Evolutionary conservation across 2,888 invertebrate genomes (phyloP).

Genomic region (Xanthostigma xanthostigma): DNA sequence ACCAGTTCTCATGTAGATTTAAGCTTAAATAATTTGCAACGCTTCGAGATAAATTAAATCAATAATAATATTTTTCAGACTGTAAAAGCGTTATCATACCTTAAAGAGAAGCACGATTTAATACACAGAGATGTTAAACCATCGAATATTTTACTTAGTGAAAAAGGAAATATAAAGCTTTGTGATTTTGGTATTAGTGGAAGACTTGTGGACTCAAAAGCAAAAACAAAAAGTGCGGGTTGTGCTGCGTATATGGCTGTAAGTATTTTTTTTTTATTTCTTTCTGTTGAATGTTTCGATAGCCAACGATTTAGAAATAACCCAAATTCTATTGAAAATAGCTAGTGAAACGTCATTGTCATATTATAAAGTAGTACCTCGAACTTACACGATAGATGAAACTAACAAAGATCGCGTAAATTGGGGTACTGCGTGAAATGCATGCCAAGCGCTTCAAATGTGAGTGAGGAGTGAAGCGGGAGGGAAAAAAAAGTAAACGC

Average conservation of each 20-base stretch:
- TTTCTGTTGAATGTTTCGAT: no score
- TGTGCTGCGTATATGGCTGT: slow-evolving; percentile 99
- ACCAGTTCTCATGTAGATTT: no score
- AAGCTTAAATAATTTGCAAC: no score
- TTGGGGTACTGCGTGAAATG: no score
- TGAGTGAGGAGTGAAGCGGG: no score
- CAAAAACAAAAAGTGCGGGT: slow-evolving; percentile 90
- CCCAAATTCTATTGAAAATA: background rate
- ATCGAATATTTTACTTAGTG: slow-evolving; percentile 93
- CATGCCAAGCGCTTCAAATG: no score
- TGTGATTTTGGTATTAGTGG: slow-evolving; percentile 99
- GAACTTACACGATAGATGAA: background rate
- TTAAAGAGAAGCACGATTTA: slow-evolving; percentile 92
- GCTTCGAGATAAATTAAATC: no score
- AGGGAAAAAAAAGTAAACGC: no score
- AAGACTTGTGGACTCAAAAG: slow-evolving; percentile 92
- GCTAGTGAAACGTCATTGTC: background rate
- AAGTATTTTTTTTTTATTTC: slow-evolving; percentile 25
- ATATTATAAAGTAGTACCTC: background rate
- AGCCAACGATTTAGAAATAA: background rate
- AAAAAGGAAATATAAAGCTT: slow-evolving; percentile 87
- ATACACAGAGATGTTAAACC: slow-evolving; percentile 98
- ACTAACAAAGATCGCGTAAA: background rate
- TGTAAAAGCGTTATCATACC: slow-evolving; percentile 89
- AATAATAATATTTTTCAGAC: slow-evolving; percentile 41